Evolutionary conservation across 2,888 invertebrate species (phyloP), one percentile per base, ranked within the genome.

Genomic region (Spodoptera exigua): DNA sequence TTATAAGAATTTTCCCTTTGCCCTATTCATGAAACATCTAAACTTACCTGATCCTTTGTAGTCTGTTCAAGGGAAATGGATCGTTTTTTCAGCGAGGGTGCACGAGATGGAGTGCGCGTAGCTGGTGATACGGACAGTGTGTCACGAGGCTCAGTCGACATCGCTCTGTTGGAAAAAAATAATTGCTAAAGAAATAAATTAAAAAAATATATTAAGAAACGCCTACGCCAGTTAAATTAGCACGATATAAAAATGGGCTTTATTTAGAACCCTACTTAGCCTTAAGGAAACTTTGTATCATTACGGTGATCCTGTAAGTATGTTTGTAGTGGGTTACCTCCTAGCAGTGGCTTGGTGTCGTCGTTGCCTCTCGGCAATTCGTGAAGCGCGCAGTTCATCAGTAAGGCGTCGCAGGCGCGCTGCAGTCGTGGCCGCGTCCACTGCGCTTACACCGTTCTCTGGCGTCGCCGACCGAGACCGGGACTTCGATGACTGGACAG

Each of bases 401-500:
- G 96, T 96, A 27, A 96, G 96, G 37, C 97, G 96, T 1, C 96
- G 95, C 82, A 97, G 84, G 36, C 96, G 93, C 64, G 95, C 95
- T 72, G 96, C 94, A 9, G 95, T 95, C 16, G 83, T 45, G 5
- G 63, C 78, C 5, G 75, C 87, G 21, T 86, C 88, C 18, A 84
- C 86, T 49, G 82, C 87, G n/a, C 59, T 77, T 2, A 76, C 79
- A n/a, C 75, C 79, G 21, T 82, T 88, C 72, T 94, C 95, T n/a
- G 97, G 96, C 9, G 96, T 96, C 14, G 95, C 95, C 76, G 97
- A 96, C 55, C 96, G 95, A 2, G 94, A 94, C 14, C 94, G 88
- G 0, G 96, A 96, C 85, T 96, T 96, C 16, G 96, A 95, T 53
- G 96, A 95, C 95, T 95, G 77, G 1, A 77, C 71, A 74, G 51